These are phyloP conservation scores for Condylura cristata DNA, from an alignment of 2,113 vertebrate genomes.

Conservation along the genomic window DNA sequence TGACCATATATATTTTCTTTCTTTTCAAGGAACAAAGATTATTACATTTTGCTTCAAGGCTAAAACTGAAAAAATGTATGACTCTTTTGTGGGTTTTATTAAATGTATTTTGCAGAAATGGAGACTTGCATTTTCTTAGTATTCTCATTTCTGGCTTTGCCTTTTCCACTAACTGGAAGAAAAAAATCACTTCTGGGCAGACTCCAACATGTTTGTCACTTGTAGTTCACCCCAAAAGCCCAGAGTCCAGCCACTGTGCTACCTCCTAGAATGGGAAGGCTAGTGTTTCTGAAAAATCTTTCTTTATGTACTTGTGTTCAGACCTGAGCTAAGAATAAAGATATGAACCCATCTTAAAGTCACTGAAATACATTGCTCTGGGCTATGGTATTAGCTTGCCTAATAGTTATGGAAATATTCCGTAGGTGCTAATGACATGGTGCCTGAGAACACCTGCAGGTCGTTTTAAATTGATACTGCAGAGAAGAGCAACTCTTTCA, in stretches of 20 bases:
- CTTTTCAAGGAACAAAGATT: not conserved
- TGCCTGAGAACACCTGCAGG: too few species aligned
- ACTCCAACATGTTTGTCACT: not conserved
- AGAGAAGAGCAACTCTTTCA: too few species aligned
- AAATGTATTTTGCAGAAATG: not conserved
- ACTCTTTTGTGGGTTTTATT: not conserved
- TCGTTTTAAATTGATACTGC: too few species aligned
- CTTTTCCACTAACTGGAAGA: not conserved
- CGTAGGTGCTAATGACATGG: too few species aligned
- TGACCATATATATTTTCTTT: not conserved
- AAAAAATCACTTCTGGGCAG: not conserved
- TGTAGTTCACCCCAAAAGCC: not conserved
- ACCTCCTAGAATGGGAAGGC: not conserved
- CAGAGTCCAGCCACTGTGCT: not conserved
- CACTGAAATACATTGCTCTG: too few species aligned
- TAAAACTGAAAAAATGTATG: constrained; percentile 6
- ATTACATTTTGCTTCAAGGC: not conserved
- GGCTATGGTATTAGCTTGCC: too few species aligned
- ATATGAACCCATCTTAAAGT: not conserved
- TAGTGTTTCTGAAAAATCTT: not conserved
- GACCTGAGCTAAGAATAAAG: too few species aligned
- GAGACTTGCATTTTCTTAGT: not conserved
- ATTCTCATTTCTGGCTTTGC: not conserved
- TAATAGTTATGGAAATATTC: too few species aligned
- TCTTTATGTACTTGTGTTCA: not conserved